phyloP scores from a whole-genome alignment of 2,888 invertebrate species.

The Monoplex corrugatus region DNA sequence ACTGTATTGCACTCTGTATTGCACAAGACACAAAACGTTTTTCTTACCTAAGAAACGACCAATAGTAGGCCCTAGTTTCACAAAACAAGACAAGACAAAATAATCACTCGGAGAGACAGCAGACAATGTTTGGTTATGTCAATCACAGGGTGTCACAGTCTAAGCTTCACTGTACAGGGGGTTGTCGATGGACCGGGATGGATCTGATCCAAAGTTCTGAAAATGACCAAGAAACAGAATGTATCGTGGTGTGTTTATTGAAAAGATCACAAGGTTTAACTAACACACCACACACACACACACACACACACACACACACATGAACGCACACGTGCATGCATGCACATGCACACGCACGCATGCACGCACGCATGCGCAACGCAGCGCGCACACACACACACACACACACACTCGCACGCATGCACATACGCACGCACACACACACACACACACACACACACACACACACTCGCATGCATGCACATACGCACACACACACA shows the following conservation, averaged over 20 bases:
- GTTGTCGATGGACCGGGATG: constrained; percentile 59
- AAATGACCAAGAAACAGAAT: background rate
- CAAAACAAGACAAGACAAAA: background rate
- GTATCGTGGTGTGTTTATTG: background rate
- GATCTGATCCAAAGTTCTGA: constrained; percentile 32
- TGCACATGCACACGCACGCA: background rate
- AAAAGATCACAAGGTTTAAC: too few species aligned
- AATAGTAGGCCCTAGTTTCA: background rate
- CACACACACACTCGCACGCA: too few species aligned
- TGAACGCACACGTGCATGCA: background rate
- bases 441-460: too few species aligned
- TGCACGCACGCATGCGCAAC: background rate
- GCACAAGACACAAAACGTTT: too few species aligned
- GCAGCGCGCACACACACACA: background rate
- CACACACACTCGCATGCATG: background rate
- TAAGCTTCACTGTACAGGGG: constrained; percentile 66
- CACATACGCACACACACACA: background rate
- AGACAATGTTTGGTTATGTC: too few species aligned
- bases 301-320: background rate
- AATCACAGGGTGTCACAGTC: background rate
- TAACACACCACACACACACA: background rate
- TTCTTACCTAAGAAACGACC: background rate
- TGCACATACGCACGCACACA: too few species aligned
- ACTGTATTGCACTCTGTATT: too few species aligned
- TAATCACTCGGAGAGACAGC: background rate